Evolutionary conservation across 37 sponge, comb jelly and placozoan species (phyloP).

Genomic region (Ianthella basta): DNA sequence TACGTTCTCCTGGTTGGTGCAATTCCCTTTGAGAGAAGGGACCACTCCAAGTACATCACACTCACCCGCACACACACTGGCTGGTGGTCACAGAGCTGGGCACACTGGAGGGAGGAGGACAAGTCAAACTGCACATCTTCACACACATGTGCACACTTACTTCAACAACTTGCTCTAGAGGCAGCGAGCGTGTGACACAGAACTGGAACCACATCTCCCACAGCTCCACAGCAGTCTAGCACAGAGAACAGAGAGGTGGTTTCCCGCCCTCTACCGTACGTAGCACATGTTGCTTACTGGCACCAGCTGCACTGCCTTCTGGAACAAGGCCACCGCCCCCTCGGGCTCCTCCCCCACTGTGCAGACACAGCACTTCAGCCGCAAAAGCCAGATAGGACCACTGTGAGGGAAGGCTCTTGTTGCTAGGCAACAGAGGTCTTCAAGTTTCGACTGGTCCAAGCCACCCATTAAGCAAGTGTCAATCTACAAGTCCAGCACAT

Average conservation of each 20-base stretch:
- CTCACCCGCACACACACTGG: background rate
- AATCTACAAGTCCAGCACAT: no score
- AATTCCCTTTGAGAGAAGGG: background rate
- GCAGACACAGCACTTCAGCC: background rate
- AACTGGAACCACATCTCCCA: slow-evolving; percentile 13
- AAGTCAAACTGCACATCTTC: background rate
- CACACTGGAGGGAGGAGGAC: background rate
- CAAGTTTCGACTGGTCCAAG: background rate
- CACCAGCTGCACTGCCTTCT: background rate
- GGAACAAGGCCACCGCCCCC: background rate
- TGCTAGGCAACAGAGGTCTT: slow-evolving; percentile 21
- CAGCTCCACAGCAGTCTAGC: background rate
- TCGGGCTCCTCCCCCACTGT: no score
- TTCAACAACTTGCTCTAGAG: background rate
- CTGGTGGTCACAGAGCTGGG: background rate
- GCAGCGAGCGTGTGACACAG: background rate
- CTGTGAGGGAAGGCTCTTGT: background rate
- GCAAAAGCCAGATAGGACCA: background rate
- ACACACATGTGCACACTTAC: background rate
- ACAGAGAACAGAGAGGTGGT: background rate
- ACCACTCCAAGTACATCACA: slow-evolving; percentile 18
- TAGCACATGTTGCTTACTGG: background rate
- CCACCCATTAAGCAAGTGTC: no score
- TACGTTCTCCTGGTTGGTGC: background rate
- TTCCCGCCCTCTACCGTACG: no score